phyloP scores from a whole-genome alignment of 2,888 invertebrate genomes.

The Pogonocherus hispidulus region DNA sequence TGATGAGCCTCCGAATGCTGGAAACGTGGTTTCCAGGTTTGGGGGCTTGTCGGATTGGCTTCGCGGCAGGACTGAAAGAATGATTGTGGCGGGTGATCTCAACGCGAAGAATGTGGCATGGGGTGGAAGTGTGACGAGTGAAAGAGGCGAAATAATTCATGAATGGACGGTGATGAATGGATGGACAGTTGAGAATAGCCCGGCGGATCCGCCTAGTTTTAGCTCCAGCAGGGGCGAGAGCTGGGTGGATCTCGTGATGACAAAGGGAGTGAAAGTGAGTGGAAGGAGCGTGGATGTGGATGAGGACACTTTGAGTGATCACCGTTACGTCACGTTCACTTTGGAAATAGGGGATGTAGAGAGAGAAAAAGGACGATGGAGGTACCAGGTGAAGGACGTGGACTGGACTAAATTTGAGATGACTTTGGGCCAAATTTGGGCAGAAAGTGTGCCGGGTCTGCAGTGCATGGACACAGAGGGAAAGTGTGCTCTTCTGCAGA shows the following conservation, averaged over 20 bases:
- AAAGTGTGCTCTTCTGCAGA: background rate
- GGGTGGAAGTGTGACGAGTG: conserved; percentile 38
- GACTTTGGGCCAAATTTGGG: no score
- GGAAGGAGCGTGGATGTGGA: background rate
- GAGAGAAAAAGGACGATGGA: background rate
- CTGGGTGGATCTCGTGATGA: background rate
- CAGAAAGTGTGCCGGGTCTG: no score
- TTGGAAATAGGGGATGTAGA: background rate
- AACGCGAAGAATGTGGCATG: no score
- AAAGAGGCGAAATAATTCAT: conserved; percentile 32
- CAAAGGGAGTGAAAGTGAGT: background rate
- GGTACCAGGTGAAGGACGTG: background rate
- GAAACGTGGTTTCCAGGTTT: background rate
- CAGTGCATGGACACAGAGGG: no score
- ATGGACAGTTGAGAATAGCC: conserved; percentile 30
- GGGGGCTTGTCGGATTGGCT: conserved; percentile 44
- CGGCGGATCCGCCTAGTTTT: conserved; percentile 33
- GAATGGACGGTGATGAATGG: conserved; percentile 22
- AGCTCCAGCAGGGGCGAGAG: conserved; percentile 22
- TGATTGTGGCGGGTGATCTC: no score
- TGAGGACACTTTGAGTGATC: background rate
- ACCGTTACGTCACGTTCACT: background rate
- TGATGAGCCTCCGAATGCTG: conserved; percentile 32
- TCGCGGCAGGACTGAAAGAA: no score
- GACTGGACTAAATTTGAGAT: conserved; percentile 26